Evolutionary conservation across 2,888 invertebrate species (phyloP).

Genomic region (Nesidiocoris tenuis): DNA sequence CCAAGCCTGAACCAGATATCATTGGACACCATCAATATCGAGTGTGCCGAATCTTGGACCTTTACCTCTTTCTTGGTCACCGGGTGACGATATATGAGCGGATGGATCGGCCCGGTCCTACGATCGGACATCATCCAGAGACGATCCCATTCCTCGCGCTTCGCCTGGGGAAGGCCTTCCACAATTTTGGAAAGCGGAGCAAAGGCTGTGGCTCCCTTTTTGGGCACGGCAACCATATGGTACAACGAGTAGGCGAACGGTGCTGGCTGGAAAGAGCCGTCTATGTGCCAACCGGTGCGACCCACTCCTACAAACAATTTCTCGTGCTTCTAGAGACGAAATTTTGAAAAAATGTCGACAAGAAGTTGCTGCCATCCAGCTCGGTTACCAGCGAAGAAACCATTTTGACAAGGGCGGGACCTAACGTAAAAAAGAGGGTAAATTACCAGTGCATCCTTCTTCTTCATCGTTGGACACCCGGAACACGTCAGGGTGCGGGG

Average conservation of each 20-base stretch:
- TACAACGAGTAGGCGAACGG: conserved; percentile 53
- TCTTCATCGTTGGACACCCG: conserved; percentile 52
- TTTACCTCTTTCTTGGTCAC: conserved; percentile 50
- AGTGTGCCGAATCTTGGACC: too few species aligned
- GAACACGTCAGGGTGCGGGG: conserved; percentile 53
- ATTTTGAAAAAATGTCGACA: too few species aligned
- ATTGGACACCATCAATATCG: too few species aligned
- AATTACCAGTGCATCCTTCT: conserved; percentile 53
- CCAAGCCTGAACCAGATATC: too few species aligned
- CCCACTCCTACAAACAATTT: conserved; percentile 51
- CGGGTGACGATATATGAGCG: conserved; percentile 53
- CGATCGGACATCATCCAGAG: conserved; percentile 53
- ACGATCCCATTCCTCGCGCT: conserved; percentile 50
- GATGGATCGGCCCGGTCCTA: conserved; percentile 51
- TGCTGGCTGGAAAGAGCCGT: conserved; percentile 52
- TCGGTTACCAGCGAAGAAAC: too few species aligned
- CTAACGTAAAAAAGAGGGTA: too few species aligned
- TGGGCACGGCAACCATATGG: conserved; percentile 52
- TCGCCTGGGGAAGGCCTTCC: conserved; percentile 49
- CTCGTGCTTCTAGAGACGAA: too few species aligned
- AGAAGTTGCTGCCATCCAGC: too few species aligned
- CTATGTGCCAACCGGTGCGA: conserved; percentile 53
- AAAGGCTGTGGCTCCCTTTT: conserved; percentile 51
- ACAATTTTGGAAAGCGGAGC: conserved; percentile 52
- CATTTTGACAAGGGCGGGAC: too few species aligned